Evolutionary conservation across 2,888 invertebrate species (phyloP).

Genomic region (Hypsopygia costalis): DNA sequence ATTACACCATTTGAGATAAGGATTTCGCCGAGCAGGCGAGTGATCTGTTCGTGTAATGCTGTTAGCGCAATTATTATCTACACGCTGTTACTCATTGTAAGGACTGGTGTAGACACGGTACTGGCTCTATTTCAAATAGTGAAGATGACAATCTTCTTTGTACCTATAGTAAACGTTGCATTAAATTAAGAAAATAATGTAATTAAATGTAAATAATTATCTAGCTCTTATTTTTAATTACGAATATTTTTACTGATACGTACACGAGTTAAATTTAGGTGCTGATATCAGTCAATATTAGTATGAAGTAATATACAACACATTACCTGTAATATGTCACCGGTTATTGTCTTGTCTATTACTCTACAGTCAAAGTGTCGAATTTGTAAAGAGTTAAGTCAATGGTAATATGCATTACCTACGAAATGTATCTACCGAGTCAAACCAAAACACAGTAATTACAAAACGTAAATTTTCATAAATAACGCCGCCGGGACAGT

Average conservation of each 20-base stretch:
- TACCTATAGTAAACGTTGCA: conserved; percentile 44
- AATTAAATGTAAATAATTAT: conserved; percentile 66
- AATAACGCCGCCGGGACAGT: too few relatives aligned
- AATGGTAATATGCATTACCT: not conserved
- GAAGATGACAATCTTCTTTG: conserved; percentile 40
- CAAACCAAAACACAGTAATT: too few relatives aligned
- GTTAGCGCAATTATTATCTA: conserved; percentile 16
- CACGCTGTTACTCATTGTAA: not conserved
- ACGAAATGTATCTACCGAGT: too few relatives aligned
- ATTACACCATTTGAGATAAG: conserved; percentile 85
- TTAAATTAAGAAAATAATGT: conserved; percentile 49
- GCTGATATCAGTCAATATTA: conserved; percentile 35
- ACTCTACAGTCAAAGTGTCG: not conserved
- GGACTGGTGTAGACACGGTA: not conserved
- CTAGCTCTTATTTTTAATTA: conserved; percentile 34
- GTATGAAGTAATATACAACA: conserved; percentile 16
- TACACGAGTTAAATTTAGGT: conserved; percentile 34
- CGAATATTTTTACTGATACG: conserved; percentile 43
- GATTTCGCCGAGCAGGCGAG: conserved; percentile 77
- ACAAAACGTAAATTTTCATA: too few relatives aligned
- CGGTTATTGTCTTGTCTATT: too few relatives aligned
- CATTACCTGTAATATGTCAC: too few relatives aligned
- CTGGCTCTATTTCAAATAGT: not conserved
- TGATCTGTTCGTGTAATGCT: conserved; percentile 71
- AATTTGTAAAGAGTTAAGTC: not conserved